Evolutionary conservation across 2,888 invertebrate genomes (phyloP), one percentile per base, ranked within the genome.

Genomic region (Sarcophaga caerulescens): DNA sequence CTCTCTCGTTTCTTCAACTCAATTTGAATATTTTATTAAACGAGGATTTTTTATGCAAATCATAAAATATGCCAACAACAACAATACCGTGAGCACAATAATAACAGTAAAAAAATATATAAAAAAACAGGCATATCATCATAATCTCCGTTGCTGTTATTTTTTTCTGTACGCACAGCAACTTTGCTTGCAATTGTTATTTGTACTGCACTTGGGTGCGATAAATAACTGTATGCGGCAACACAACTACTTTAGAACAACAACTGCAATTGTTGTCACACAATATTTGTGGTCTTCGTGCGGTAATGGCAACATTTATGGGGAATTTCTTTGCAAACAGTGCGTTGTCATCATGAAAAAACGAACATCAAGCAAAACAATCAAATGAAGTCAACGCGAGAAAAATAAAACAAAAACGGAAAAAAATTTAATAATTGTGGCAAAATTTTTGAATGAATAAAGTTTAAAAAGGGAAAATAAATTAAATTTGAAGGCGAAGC

Each of bases 281-380:
- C 73, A 83, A 83, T 78, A 78, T 83, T 83, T 83, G 73, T 68
- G 44, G 76, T 77, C 70, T 70, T 47, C 44, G 59, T 83, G 83
- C 25, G 83, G 83, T 78, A 63, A 62, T 69, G 62, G 23, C 74
- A 76, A 83, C 68, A 63, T 82, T 82, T 85, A 77, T 85, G 68
- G 68, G 44, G 71, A 82, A 85, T 68, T 52, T 83, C 71, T 76
- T 79, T 71, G 52, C 71, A 80, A 59, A 85, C 79, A 68, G 63
- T 62, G 59, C 8, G 60, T n/a, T n/a, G n/a, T 73, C 77, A 73
- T 74, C 25, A 66, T 66, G 8, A 23, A 60, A 45, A 77, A 71
- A 59, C 60, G 35, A 17, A 57, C 63, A 75, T 60, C 8, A 71
- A 19, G n/a, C 8, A 59, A 59, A 35, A 47, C 8, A 73, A 57